A percentile compares a stretch with the other conserved stretches of the same genome.
Evolutionary conservation across 1,140 invertebrate genomes (phyloP).

Genomic region (Trinorchestia longiramus): DNA sequence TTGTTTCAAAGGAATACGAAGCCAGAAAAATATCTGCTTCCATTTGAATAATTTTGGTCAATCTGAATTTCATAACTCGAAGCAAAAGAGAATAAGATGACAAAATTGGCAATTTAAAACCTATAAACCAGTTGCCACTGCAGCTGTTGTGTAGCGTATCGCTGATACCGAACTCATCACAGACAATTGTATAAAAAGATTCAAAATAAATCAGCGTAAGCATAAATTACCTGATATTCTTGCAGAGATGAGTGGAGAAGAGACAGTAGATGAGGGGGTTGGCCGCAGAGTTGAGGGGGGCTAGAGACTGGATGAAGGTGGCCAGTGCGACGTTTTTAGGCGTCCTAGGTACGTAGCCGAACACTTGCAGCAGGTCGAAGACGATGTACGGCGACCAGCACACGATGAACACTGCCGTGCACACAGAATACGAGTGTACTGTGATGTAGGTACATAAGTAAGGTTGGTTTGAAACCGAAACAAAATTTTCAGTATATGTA

Average conservation of each 20-base stretch:
- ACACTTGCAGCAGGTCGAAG: slow-evolving; percentile 93
- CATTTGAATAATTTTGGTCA: background rate
- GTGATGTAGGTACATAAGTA: too few relatives aligned
- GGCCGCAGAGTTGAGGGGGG: slow-evolving; percentile 92
- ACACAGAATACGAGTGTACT: background rate
- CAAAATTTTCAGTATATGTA: too few relatives aligned
- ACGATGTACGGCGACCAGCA: slow-evolving; percentile 97
- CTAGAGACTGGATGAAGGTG: slow-evolving; percentile 92
- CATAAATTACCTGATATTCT: slow-evolving; percentile 81
- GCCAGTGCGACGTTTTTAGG: slow-evolving; percentile 86
- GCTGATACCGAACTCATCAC: too few relatives aligned
- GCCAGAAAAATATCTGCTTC: background rate
- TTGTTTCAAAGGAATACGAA: background rate
- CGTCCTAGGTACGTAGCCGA: slow-evolving; percentile 83
- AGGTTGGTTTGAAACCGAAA: too few relatives aligned
- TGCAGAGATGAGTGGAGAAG: slow-evolving; percentile 90
- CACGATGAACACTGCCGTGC: slow-evolving; percentile 85
- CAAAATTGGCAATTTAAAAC: background rate
- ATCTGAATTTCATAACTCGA: background rate
- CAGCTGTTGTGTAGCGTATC: too few relatives aligned
- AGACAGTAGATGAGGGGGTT: slow-evolving; percentile 96
- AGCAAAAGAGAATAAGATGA: background rate
- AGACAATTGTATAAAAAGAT: background rate
- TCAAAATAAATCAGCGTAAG: background rate
- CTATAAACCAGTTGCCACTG: too few relatives aligned